Percentiles rank a stretch among this genome's conserved stretches.
Conservation (phyloP, 2,113 vertebrate species). For the Pelecanus crispus region DNA sequence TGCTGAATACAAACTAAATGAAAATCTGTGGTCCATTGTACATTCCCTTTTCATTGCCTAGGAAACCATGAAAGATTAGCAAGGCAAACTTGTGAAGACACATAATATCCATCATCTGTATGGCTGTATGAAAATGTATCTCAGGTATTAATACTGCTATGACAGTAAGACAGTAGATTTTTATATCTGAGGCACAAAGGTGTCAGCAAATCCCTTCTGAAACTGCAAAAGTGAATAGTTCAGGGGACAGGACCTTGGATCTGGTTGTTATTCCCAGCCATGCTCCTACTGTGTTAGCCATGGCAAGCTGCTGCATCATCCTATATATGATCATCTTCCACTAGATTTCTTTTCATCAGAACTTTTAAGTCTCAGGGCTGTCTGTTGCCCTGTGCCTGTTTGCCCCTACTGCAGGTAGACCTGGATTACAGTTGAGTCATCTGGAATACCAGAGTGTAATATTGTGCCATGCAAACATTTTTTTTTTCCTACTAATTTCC, state of each 20-base stretch:
- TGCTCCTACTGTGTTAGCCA: neutral
- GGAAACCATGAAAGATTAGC: constrained; percentile 39
- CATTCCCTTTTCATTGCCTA: constrained; percentile 17
- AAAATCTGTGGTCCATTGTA: neutral
- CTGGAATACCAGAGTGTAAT: neutral
- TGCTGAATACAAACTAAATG: neutral
- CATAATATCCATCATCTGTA: neutral
- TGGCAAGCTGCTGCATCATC: neutral
- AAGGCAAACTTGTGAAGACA: neutral
- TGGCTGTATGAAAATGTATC: neutral
- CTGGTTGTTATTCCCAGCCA: neutral
- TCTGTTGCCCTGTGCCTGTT: neutral
- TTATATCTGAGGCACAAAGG: neutral
- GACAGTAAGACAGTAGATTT: neutral
- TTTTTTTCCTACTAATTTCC: neutral
- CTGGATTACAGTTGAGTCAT: neutral
- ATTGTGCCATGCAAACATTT: neutral
- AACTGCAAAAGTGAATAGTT: neutral
- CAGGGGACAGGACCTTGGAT: neutral
- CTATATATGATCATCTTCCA: neutral
- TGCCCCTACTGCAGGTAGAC: too few relatives aligned
- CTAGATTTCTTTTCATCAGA: neutral
- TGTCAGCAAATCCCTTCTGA: neutral
- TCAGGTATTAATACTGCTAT: neutral
- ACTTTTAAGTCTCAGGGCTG: neutral